phyloP scores from a whole-genome alignment of 2,888 invertebrate genomes.

The Clepsis dumicolana region DNA sequence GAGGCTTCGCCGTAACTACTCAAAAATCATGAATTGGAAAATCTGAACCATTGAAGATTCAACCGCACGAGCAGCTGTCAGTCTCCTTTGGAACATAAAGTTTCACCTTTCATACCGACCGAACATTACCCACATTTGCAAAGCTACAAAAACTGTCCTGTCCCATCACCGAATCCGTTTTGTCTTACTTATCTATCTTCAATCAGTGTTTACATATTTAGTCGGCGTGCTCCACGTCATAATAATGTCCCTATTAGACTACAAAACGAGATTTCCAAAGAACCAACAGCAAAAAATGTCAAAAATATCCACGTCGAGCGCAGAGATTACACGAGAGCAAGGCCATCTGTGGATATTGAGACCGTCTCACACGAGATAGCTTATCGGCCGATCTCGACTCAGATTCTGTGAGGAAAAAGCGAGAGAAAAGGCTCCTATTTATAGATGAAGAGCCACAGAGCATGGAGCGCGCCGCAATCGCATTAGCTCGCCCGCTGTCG shows the following conservation, averaged over 20 bases:
- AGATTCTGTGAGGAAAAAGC: conserved; percentile 84
- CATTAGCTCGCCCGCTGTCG: conserved; percentile 74
- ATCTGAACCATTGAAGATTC: conserved; percentile 37
- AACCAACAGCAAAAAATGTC: conserved; percentile 80
- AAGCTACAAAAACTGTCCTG: conserved; percentile 62
- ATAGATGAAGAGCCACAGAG: conserved; percentile 80
- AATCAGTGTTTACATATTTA: conserved; percentile 84
- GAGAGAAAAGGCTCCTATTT: conserved; percentile 84
- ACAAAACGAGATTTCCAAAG: conserved; percentile 82
- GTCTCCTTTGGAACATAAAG: conserved; percentile 29
- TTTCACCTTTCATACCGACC: conserved; percentile 28
- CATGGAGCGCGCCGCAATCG: conserved; percentile 77
- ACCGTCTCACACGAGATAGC: conserved; percentile 83
- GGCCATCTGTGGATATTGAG: conserved; percentile 86
- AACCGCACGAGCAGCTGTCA: conserved; percentile 39
- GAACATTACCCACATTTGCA: conserved; percentile 45
- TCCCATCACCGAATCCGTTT: conserved; percentile 67
- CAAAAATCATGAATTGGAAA: conserved; percentile 34
- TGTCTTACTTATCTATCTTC: conserved; percentile 83
- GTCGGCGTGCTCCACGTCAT: conserved; percentile 81
- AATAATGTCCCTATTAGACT: conserved; percentile 85
- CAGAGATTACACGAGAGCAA: conserved; percentile 80
- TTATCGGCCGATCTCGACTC: conserved; percentile 82
- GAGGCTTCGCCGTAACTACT: conserved; percentile 16
- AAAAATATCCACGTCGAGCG: conserved; percentile 74